Evolutionary conservation across 2,888 invertebrate genomes (phyloP).

Genomic region (Polyommatus icarus): DNA sequence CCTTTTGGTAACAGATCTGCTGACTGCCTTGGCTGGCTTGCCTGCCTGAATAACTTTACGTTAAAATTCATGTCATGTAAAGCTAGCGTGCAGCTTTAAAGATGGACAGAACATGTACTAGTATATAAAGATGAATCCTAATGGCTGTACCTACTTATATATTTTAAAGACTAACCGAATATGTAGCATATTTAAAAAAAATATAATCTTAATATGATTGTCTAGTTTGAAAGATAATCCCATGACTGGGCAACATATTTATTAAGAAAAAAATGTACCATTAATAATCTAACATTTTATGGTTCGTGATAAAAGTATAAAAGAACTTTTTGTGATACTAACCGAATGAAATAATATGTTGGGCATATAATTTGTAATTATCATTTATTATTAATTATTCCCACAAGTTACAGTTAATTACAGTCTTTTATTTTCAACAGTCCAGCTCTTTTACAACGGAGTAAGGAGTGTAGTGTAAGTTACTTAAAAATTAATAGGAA

Average conservation of each 20-base stretch:
- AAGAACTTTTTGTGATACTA: neutral
- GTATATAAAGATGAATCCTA: no score
- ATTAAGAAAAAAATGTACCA: neutral
- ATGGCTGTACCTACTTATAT: no score
- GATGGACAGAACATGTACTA: no score
- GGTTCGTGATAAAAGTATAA: neutral
- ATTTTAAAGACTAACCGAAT: no score
- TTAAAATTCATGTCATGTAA: no score
- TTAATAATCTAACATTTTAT: neutral
- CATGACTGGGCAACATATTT: neutral
- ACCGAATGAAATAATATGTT: neutral
- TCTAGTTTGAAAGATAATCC: neutral
- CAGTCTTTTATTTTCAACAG: neutral
- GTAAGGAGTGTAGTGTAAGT: slow-evolving; percentile 1
- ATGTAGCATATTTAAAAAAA: neutral
- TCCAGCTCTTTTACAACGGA: neutral
- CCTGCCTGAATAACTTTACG: no score
- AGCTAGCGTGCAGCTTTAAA: no score
- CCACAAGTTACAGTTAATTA: neutral
- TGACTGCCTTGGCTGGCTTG: no score
- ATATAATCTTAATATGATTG: neutral
- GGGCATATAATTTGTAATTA: slow-evolving; percentile 1
- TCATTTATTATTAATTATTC: neutral
- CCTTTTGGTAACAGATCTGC: no score
- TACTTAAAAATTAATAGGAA: no score